phyloP scores from a whole-genome alignment of 2,888 invertebrate genomes.

The Drosophila pegasa region DNA sequence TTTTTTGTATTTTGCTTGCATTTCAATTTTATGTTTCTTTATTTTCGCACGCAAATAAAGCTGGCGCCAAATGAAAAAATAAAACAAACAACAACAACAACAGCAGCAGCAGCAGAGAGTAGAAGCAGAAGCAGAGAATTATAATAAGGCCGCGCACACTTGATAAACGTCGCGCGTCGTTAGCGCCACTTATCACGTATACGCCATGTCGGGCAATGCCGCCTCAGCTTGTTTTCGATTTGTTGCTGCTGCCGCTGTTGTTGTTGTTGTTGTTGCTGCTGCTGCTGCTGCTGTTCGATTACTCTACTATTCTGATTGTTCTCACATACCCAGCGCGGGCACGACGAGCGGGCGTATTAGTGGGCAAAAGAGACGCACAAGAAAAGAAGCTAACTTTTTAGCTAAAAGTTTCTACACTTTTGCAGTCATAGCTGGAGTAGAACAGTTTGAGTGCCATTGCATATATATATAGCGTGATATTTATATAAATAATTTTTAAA shows the following conservation, averaged over 20 bases:
- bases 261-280: conserved; percentile 3
- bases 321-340: conserved; percentile 1
- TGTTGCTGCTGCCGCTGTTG: conserved; percentile 4
- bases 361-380: no score
- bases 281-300: conserved; percentile 14
- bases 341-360: neutral
- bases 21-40: conserved; percentile 64
- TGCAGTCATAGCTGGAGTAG: neutral
- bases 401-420: neutral
- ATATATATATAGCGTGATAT: no score
- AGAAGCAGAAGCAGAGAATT: conserved; percentile 34
- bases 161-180: conserved; percentile 81
- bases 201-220: conserved; percentile 73
- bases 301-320: conserved; percentile 17
- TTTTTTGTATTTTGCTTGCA: conserved; percentile 35
- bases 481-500: no score
- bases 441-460: neutral
- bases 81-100: conserved; percentile 30
- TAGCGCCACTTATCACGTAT: conserved; percentile 80
- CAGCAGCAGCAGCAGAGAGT: conserved; percentile 21
- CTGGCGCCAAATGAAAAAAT: conserved; percentile 72
- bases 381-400: neutral
- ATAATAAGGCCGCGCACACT: conserved; percentile 60
- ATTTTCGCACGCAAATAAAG: conserved; percentile 79
- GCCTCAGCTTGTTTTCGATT: conserved; percentile 40